Percentiles rank a stretch among this genome's conserved stretches.
phyloP scores from a whole-genome alignment of 2,797 vertebrate species.

The Gallinago stenura region DNA sequence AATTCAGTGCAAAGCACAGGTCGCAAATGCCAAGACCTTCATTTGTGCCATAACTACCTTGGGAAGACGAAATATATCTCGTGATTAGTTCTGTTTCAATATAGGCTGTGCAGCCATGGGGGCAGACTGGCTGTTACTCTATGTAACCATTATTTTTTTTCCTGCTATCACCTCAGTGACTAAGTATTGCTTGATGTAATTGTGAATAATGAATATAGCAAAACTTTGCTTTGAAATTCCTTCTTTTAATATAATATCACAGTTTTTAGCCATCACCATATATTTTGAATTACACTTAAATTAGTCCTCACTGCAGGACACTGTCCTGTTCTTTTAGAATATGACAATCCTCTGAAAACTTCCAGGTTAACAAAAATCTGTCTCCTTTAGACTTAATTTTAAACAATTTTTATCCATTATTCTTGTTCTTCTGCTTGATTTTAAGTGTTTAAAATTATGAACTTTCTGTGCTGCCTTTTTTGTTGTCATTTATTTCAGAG shows the following conservation, averaged over 20 bases:
- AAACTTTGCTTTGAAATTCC: background rate
- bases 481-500: background rate
- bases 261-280: background rate
- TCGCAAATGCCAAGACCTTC: background rate
- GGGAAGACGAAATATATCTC: background rate
- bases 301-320: background rate
- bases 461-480: background rate
- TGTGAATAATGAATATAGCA: background rate
- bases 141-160: rapidly evolving
- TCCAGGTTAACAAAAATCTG: background rate
- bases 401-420: background rate
- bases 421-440: background rate
- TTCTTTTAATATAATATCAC: background rate
- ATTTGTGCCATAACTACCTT: background rate
- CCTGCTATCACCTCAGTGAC: background rate
- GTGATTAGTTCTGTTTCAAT: background rate
- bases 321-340: background rate
- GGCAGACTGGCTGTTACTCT: background rate
- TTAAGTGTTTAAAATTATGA: background rate
- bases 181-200: background rate
- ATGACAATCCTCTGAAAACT: background rate
- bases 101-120: background rate
- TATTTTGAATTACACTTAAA: background rate
- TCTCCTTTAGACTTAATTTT: background rate
- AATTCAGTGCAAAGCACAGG: background rate